Base-by-base conservation (phyloP, 2,113 vertebrate genomes). In the Notarius quadriscutis region DNA sequence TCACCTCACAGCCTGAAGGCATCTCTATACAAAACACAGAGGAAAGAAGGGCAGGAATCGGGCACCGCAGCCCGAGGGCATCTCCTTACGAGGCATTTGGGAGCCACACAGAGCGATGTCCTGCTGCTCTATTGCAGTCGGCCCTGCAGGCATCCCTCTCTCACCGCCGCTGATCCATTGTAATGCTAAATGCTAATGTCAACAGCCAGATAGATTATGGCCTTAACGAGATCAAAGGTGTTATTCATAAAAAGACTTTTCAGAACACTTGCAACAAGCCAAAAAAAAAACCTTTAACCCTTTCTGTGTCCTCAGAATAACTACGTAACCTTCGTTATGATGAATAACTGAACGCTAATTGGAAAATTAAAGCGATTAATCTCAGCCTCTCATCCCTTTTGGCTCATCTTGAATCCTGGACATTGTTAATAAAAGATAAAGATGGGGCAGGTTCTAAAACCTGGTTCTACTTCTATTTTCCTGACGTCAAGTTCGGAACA, bases 101-200 rank as follows among this genome's bases (percentile, higher is more conserved):
- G 84, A 87, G 65, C 50, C 85, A 86, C 15, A 75, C 82, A 85
- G 81, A 83, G 82, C 41, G 65, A 81, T 27, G 69, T 81, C 89
- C 88, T 81, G 75, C 85, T 91, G 87, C 81, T 87, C 67, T 62
- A 87, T 91, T 89, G 85, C 85, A 69, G 51, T 9, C 69, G 51
- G 30, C 81, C 82, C 63, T 87, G 55, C 84, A 85, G 87, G 81
- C 74, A 84, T 81, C 78, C 63, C 86, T 81, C 72, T 74, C 88
- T 65, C 86, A 83, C 81, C 81, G 58, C 72, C 2, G 60, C 22
- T 80, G 81, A 75, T 81, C 86, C 84, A 87, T 90, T 91, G 84
- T 85, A 77, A 91, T 91, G 85, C 65, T 91, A 90, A 91, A 88
- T 34, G 53, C 41, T 55, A 87, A 58, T 84, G 77, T 90, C 88